Evolutionary conservation across 2,113 vertebrate species (phyloP).

Genomic region (Ochotona princeps): DNA sequence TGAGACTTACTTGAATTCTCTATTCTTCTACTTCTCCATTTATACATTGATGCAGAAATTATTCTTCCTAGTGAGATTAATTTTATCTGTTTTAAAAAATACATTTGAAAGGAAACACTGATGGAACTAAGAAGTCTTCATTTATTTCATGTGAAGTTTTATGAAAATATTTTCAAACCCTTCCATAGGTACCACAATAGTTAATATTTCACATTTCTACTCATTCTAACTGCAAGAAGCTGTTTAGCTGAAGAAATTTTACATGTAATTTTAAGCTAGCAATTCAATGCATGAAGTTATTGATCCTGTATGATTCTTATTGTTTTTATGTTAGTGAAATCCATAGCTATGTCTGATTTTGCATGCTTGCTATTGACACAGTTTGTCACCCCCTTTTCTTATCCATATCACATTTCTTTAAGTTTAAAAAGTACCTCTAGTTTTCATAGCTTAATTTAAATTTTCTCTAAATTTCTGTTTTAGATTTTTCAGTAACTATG

Average conservation of each 20-base stretch:
- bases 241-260: neutral
- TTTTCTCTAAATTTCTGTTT: too few relatives aligned
- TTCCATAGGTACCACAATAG: neutral
- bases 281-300: neutral
- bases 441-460: too few relatives aligned
- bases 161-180: neutral
- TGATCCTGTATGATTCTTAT: neutral
- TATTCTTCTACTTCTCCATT: neutral
- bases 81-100: neutral
- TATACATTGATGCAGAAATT: neutral
- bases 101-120: neutral
- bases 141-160: neutral
- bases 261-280: neutral
- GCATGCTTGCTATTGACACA: too few relatives aligned
- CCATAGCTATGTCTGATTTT: too few relatives aligned
- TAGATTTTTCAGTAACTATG: too few relatives aligned
- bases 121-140: neutral
- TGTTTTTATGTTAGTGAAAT: too few relatives aligned
- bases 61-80: neutral
- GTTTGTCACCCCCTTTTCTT: too few relatives aligned
- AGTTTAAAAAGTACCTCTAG: too few relatives aligned
- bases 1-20: neutral
- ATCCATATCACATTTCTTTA: too few relatives aligned
- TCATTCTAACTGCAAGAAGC: neutral
- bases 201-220: neutral